phyloP scores from a whole-genome alignment of 2,888 invertebrate species.

The Trichogramma dendrolimi region DNA sequence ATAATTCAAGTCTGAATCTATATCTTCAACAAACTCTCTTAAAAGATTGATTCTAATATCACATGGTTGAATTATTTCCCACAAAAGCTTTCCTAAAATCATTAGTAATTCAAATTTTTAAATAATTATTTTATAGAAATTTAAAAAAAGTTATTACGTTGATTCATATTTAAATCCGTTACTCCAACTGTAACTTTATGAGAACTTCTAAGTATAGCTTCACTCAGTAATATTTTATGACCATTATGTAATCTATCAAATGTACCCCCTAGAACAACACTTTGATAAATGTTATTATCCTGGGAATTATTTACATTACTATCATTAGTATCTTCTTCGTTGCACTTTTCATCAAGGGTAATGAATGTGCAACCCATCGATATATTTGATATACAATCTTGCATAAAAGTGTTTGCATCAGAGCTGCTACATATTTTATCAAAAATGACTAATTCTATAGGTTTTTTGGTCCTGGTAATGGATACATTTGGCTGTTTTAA shows the following conservation, averaged over 20 bases:
- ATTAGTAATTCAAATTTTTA: slow-evolving; percentile 12
- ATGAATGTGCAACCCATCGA: slow-evolving; percentile 51
- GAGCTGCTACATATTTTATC: slow-evolving; percentile 60
- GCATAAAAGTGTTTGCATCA: slow-evolving; percentile 49
- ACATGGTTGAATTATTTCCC: slow-evolving; percentile 85
- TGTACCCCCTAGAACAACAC: slow-evolving; percentile 89
- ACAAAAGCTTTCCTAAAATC: slow-evolving; percentile 70
- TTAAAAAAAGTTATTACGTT: slow-evolving; percentile 57
- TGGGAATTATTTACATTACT: slow-evolving; percentile 10
- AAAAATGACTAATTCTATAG: slow-evolving; percentile 72
- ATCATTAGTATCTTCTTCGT: slow-evolving; percentile 26
- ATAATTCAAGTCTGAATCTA: slow-evolving; percentile 74
- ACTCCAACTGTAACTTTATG: slow-evolving; percentile 85
- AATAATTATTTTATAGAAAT: slow-evolving; percentile 18
- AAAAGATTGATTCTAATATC: slow-evolving; percentile 69
- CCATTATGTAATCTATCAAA: slow-evolving; percentile 94
- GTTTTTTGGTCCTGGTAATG: slow-evolving; percentile 57
- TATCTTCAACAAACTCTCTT: slow-evolving; percentile 72
- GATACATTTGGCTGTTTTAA: slow-evolving; percentile 54
- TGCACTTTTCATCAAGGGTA: slow-evolving; percentile 40
- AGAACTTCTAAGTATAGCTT: slow-evolving; percentile 75
- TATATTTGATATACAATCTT: slow-evolving; percentile 51
- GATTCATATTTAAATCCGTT: slow-evolving; percentile 81
- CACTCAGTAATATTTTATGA: slow-evolving; percentile 87
- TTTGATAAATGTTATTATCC: slow-evolving; percentile 59